A percentile compares a stretch with the other conserved stretches of the same genome.
Conservation (phyloP, 2,113 vertebrate species). For the Callocephalon fimbriatum region DNA sequence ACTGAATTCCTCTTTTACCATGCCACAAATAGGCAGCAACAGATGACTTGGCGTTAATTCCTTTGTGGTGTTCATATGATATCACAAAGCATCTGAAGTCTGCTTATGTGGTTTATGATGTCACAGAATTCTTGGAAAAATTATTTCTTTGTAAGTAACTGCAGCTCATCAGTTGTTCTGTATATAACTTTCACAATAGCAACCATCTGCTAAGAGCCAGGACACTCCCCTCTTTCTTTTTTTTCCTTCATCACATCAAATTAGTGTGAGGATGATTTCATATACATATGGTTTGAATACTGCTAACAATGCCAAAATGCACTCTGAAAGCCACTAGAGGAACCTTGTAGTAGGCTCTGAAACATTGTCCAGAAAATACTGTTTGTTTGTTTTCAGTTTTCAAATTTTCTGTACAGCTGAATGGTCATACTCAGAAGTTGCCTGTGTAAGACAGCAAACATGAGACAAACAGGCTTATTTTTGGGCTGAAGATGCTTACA, state of each 20-base stretch:
- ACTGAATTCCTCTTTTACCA: not conserved
- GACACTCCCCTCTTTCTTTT: not conserved
- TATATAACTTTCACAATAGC: constrained; percentile 55
- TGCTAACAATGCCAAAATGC: constrained; percentile 38
- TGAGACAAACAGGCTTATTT: not conserved
- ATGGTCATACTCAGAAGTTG: not conserved
- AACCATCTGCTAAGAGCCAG: constrained; percentile 31
- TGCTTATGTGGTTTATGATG: constrained; percentile 30
- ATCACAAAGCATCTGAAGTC: not conserved
- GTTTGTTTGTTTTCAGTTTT: not conserved
- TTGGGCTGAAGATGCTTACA: not conserved
- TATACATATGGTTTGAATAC: constrained; percentile 51
- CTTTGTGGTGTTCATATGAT: constrained; percentile 1
- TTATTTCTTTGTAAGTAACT: constrained; percentile 51
- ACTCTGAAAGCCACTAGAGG: constrained; percentile 7
- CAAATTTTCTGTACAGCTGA: not conserved
- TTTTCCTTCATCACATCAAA: constrained; percentile 41
- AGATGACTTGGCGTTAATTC: constrained; percentile 6
- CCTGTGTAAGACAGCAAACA: not conserved
- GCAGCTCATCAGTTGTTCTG: constrained; percentile 34
- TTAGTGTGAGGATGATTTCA: constrained; percentile 55
- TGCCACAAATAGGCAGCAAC: not conserved
- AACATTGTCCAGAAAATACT: not conserved
- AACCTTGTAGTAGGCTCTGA: not conserved
- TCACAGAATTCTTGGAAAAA: constrained; percentile 47